Conservation (phyloP, 2,113 vertebrate genomes). For the Calidris pugnax region DNA sequence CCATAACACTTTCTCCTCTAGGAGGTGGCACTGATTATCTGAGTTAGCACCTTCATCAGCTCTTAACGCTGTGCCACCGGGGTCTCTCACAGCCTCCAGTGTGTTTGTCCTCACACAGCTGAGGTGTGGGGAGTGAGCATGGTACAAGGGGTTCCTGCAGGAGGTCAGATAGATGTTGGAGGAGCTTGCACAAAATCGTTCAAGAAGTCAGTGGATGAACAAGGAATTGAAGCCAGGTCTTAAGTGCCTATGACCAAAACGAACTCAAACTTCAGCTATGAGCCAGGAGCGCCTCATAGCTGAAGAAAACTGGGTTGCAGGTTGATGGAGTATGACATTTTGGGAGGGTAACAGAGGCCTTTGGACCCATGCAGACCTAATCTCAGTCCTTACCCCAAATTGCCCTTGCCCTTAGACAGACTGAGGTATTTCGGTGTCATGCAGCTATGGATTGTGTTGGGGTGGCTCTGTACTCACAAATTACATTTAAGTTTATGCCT, state of each 20-base stretch:
- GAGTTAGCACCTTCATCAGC: background rate
- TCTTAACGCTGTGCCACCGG: background rate
- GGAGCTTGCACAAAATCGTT: background rate
- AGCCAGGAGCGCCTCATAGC: background rate
- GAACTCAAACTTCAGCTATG: background rate
- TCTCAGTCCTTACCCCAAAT: background rate
- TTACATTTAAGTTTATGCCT: background rate
- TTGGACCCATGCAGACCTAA: background rate
- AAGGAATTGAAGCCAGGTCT: background rate
- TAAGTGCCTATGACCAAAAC: background rate
- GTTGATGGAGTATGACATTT: background rate
- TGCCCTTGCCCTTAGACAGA: background rate
- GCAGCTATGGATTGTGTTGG: background rate
- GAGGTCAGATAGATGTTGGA: background rate
- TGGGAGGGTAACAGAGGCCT: background rate
- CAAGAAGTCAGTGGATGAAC: background rate
- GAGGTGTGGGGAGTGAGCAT: rapidly evolving
- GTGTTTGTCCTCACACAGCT: background rate
- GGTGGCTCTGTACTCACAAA: background rate
- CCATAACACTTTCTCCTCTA: background rate
- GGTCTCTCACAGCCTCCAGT: background rate
- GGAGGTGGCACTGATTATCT: background rate
- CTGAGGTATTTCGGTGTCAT: background rate
- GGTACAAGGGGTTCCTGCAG: rapidly evolving
- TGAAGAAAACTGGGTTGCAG: background rate